A percentile compares a stretch with the other conserved stretches of the same genome.
These are phyloP conservation scores for Halcyon badia DNA, from an alignment of 2,797 vertebrate species.

Conservation along the genomic window DNA sequence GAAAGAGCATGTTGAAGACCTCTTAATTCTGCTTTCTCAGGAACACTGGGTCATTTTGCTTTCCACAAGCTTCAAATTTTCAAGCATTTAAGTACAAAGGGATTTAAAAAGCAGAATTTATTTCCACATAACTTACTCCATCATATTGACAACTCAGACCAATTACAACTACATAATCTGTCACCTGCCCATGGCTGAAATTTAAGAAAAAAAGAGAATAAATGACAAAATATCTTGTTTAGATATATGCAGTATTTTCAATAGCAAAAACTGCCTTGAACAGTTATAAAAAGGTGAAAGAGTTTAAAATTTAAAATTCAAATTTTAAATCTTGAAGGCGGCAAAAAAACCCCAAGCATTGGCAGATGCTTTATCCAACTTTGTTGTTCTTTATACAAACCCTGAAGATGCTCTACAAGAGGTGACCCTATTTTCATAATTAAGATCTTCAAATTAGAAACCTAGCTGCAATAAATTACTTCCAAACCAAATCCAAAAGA, in stretches of 20 bases:
- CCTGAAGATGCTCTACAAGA: background rate
- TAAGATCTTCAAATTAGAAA: background rate
- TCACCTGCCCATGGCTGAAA: background rate
- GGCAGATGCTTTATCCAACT: background rate
- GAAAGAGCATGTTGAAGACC: background rate
- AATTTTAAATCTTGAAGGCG: background rate
- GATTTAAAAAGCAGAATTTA: background rate
- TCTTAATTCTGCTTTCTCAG: background rate
- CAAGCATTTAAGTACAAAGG: background rate
- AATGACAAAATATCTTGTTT: background rate
- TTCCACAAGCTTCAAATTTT: background rate
- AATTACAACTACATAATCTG: background rate
- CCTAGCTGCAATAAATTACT: background rate
- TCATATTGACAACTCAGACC: background rate
- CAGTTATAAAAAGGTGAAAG: background rate
- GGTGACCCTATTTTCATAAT: background rate
- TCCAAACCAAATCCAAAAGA: background rate
- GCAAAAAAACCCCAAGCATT: background rate
- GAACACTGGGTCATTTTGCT: background rate
- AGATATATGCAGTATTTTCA: background rate
- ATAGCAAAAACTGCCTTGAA: background rate
- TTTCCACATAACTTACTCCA: background rate
- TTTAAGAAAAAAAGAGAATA: background rate
- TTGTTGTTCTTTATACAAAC: background rate
- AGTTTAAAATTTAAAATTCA: background rate